Evolutionary conservation across 2,797 vertebrate genomes (phyloP).

Genomic region (Mus minutoides): DNA sequence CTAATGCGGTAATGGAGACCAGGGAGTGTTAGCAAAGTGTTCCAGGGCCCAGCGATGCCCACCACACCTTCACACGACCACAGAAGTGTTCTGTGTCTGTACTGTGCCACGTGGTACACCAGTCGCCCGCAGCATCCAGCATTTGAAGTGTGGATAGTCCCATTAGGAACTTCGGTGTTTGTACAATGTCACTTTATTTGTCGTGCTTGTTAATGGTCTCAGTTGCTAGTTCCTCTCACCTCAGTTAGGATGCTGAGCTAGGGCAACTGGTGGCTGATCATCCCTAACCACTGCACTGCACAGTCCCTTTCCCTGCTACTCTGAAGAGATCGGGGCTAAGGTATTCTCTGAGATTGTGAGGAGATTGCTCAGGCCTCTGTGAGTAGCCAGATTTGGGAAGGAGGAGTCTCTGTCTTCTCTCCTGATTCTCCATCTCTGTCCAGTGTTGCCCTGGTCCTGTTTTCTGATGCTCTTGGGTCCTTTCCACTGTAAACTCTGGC

Average conservation of each 20-base stretch:
- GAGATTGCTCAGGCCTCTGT: background rate
- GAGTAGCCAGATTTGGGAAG: background rate
- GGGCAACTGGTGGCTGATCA: background rate
- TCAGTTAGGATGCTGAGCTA: background rate
- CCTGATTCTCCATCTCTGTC: background rate
- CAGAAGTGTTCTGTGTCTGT: background rate
- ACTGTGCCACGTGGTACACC: background rate
- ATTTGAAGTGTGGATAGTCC: background rate
- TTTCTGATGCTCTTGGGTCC: background rate
- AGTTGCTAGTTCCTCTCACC: background rate
- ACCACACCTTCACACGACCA: background rate
- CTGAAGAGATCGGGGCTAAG: background rate
- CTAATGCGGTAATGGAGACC: background rate
- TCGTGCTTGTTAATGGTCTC: background rate
- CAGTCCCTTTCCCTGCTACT: background rate
- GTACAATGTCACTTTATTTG: background rate
- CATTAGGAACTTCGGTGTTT: background rate
- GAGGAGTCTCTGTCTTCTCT: background rate
- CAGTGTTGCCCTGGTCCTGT: background rate
- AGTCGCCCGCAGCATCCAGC: background rate
- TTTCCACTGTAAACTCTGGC: background rate
- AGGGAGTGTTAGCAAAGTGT: background rate
- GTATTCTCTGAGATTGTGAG: background rate
- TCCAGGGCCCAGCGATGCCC: background rate
- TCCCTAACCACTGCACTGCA: background rate